Evolutionary conservation across 1,140 invertebrate genomes (phyloP), one percentile per base, ranked within the genome.

Genomic region (Aporrectodea caliginosa): DNA sequence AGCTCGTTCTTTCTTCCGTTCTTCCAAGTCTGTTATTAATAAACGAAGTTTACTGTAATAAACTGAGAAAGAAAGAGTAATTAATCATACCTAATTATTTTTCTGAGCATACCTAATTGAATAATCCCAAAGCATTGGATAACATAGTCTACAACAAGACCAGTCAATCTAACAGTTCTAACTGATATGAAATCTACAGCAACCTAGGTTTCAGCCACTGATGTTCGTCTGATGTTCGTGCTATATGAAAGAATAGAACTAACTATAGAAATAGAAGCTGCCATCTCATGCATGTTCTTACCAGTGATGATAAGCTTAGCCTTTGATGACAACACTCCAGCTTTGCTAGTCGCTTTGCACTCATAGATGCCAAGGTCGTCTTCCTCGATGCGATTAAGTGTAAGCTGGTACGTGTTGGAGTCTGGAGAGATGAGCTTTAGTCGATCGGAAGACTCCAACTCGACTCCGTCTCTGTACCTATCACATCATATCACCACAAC

Each of bases 401-500:
- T 92, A 16, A 98, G 88, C 0, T 92, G 93, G 85, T 95, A 93
- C 0, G 90, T 92, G 87, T 98, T 95, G 80, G 96, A 94, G 85
- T 98, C 95, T 82, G 97, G 96, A 89, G 95, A 95, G 1, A 98
- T 89, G 82, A 96, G 92, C 88, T 95, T 95, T 83, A 94, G 92
- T 82, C 93, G 92, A 1, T 93, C 92, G 79, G 93, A 92, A 16
- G 93, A 91, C 82, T 93, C 90, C 27, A 98, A 91, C 82, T 94
- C 91, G 85, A 94, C 91, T 0, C 93, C 94, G 81, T 95, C 93
- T 85, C 96, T 94, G 58, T 91, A 93, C 96, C 91, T 91, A 80
- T 31, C 80, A 72, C 1, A 32, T 1, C 77, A 71, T 2, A 22
- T 58, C 43, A n/a, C n/a, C n/a, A n/a, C n/a, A n/a, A n/a, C 14